These are phyloP conservation scores for Cryptoleucopteryx plumbea DNA, from an alignment of 2,113 vertebrate species.

Conservation along the genomic window DNA sequence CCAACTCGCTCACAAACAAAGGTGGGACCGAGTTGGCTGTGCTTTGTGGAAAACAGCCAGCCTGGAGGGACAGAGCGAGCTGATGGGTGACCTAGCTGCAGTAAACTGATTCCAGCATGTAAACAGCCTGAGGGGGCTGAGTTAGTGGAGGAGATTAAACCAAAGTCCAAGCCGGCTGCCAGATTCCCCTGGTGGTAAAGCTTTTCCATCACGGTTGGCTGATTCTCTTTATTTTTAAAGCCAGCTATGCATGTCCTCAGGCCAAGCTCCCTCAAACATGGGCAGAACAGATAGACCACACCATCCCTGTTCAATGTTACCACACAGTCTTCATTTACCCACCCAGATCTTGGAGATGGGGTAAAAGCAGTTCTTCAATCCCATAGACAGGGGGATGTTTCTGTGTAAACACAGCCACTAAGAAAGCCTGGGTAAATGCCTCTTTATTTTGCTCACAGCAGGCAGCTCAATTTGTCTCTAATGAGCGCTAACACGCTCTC, in stretches of 20 bases:
- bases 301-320: fast-evolving
- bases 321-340: neutral
- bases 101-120: neutral
- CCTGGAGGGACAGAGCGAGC: neutral
- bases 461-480: constrained; percentile 34
- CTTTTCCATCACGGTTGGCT: fast-evolving
- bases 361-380: neutral
- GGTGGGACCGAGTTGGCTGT: fast-evolving
- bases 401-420: neutral
- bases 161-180: neutral
- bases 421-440: neutral
- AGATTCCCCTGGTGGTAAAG: neutral
- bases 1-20: neutral
- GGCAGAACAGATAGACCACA: neutral
- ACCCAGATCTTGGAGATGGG: neutral
- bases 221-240: neutral
- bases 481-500: neutral
- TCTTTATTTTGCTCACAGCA: constrained; percentile 43
- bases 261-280: neutral
- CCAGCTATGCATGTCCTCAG: neutral
- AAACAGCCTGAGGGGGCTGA: neutral
- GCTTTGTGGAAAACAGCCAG: neutral
- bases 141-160: neutral
- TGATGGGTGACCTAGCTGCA: neutral
- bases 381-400: neutral